These are phyloP conservation scores for Philopedon plagiatum DNA, from an alignment of 2,888 invertebrate genomes.

Conservation along the genomic window DNA sequence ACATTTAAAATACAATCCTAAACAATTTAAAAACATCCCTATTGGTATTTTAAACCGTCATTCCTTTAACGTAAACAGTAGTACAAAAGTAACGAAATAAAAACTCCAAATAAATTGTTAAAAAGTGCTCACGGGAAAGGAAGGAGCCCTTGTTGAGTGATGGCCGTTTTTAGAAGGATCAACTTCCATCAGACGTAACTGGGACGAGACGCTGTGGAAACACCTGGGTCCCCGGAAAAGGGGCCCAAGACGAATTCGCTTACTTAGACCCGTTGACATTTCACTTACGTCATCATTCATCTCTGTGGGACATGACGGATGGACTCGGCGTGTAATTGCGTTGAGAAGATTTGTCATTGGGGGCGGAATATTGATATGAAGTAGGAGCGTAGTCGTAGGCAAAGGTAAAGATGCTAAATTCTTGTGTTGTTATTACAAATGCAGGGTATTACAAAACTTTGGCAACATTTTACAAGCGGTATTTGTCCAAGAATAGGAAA, in stretches of 20 bases:
- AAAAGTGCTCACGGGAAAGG: not conserved
- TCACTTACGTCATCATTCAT: conserved; percentile 64
- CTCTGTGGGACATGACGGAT: conserved; percentile 45
- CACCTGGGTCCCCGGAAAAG: conserved; percentile 60
- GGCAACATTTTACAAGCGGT: no score
- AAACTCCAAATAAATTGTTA: conserved; percentile 1
- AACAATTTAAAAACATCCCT: no score
- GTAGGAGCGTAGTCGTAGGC: no score
- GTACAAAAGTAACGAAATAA: not conserved
- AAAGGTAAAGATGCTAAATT: no score
- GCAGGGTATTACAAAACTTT: no score
- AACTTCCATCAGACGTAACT: conserved; percentile 56
- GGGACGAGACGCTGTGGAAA: conserved; percentile 54
- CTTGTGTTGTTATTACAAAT: no score
- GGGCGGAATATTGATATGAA: conserved; percentile 13
- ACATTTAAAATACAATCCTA: no score
- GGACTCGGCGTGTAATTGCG: conserved; percentile 27
- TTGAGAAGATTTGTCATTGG: conserved; percentile 33
- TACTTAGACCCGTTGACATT: conserved; percentile 65
- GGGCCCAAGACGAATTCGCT: conserved; percentile 62
- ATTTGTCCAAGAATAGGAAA: no score
- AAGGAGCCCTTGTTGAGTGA: conserved; percentile 52
- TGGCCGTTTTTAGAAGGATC: conserved; percentile 56
- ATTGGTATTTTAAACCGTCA: no score
- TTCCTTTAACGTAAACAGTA: no score